Conservation (phyloP, 1,140 invertebrate species). For the Danaus melanippus region DNA sequence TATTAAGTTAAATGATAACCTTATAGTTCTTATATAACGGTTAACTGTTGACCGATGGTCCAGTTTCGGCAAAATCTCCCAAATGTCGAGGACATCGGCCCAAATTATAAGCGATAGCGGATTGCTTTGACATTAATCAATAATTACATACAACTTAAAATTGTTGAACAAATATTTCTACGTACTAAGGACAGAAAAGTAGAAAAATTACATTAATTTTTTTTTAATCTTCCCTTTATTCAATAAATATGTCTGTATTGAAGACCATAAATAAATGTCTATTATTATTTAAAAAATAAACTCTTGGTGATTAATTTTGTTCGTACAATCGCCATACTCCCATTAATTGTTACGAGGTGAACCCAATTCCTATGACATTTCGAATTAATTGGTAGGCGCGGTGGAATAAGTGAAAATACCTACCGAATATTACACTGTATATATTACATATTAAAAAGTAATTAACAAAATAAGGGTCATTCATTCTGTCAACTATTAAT, state of each 20-base stretch:
- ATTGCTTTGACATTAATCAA: neutral
- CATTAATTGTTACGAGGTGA: slow-evolving; percentile 24
- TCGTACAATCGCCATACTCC: slow-evolving; percentile 1
- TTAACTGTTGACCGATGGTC: slow-evolving; percentile 28
- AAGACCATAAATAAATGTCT: no score
- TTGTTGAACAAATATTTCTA: no score
- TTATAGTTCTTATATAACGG: slow-evolving; percentile 31
- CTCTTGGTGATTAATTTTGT: no score
- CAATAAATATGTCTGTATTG: neutral
- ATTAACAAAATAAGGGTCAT: neutral
- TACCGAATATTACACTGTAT: slow-evolving; percentile 30
- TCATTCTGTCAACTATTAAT: slow-evolving; percentile 5
- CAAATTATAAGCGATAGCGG: slow-evolving; percentile 18
- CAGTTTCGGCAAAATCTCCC: slow-evolving; percentile 32
- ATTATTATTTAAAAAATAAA: no score
- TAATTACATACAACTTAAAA: no score
- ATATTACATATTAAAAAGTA: neutral
- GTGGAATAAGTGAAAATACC: slow-evolving; percentile 50
- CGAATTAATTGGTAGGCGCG: slow-evolving; percentile 63
- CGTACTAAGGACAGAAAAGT: no score
- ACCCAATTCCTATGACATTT: slow-evolving; percentile 59
- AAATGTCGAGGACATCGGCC: slow-evolving; percentile 42
- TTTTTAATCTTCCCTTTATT: neutral
- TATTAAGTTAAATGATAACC: slow-evolving; percentile 45
- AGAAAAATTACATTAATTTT: neutral